Percentiles rank a stretch among this genome's conserved stretches.
These are phyloP conservation scores for Acanthornis magna DNA, from an alignment of 2,797 vertebrate species.

Conservation along the genomic window DNA sequence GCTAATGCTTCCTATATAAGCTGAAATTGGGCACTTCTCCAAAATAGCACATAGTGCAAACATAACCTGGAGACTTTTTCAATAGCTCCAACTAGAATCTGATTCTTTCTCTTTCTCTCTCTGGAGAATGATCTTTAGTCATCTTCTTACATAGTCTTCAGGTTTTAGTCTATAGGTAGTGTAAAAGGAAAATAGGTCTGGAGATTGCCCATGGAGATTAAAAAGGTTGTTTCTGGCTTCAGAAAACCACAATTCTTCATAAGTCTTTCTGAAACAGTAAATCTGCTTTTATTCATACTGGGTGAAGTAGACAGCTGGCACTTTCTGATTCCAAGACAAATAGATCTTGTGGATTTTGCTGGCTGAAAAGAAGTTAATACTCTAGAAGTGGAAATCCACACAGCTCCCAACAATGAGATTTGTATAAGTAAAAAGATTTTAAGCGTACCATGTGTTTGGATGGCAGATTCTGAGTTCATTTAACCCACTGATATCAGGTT, in stretches of 20 bases:
- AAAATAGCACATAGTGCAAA: neutral
- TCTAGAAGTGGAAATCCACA: conserved; percentile 25
- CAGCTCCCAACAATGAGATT: neutral
- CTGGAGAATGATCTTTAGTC: neutral
- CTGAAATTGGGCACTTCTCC: neutral
- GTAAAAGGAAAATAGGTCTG: neutral
- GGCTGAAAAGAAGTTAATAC: conserved; percentile 20
- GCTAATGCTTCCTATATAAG: neutral
- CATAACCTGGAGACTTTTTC: neutral
- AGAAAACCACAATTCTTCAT: neutral
- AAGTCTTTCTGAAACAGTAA: conserved; percentile 36
- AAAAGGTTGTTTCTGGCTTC: conserved; percentile 16
- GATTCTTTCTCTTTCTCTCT: neutral
- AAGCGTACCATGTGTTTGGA: neutral
- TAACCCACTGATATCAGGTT: neutral
- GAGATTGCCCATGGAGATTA: neutral
- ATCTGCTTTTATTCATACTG: conserved; percentile 39
- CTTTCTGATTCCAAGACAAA: conserved; percentile 48
- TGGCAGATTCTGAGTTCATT: conserved; percentile 6
- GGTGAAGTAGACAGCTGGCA: conserved; percentile 45
- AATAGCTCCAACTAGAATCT: neutral
- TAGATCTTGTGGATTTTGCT: conserved; percentile 11
- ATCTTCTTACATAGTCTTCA: neutral
- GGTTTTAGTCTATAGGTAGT: neutral
- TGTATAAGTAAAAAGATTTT: neutral